Conservation (phyloP, 1,140 invertebrate species). For the Drosophila funebris region DNA sequence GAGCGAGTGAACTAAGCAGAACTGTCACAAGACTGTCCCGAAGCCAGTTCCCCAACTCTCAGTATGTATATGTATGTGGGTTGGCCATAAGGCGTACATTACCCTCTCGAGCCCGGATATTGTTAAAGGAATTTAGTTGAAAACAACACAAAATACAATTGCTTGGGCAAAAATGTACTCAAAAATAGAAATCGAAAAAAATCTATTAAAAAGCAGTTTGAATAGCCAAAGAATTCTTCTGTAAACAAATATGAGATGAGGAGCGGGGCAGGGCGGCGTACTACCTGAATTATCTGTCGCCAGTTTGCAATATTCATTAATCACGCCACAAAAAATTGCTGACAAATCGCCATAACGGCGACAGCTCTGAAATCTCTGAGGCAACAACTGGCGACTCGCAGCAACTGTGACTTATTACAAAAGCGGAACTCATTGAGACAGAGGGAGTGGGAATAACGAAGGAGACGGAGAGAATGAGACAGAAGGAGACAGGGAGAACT, state of each 20-base stretch:
- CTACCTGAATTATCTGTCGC: slow-evolving; percentile 59
- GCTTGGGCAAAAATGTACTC: slow-evolving; percentile 13
- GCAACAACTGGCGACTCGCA: slow-evolving; percentile 38
- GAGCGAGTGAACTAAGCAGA: slow-evolving; percentile 46
- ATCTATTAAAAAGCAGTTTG: slow-evolving; percentile 65
- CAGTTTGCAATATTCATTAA: slow-evolving; percentile 71
- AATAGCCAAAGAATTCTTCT: slow-evolving; percentile 41
- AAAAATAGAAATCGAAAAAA: slow-evolving; percentile 39
- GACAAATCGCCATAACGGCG: slow-evolving; percentile 74
- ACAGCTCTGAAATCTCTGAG: slow-evolving; percentile 10
- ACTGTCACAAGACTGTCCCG: slow-evolving; percentile 57
- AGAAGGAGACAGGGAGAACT: not conserved
- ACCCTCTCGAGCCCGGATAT: slow-evolving; percentile 58
- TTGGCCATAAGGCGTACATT: slow-evolving; percentile 70
- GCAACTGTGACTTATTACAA: slow-evolving; percentile 73
- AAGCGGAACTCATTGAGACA: slow-evolving; percentile 64
- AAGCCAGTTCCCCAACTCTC: slow-evolving; percentile 1
- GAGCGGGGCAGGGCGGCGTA: not conserved
- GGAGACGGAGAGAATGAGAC: not conserved
- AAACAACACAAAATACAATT: slow-evolving; percentile 20
- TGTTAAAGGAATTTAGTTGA: slow-evolving; percentile 31
- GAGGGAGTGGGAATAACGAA: not conserved
- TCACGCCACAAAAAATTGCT: slow-evolving; percentile 62
- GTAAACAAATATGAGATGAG: slow-evolving; percentile 36
- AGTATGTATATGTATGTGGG: slow-evolving; percentile 21